phyloP scores from a whole-genome alignment of 2,113 vertebrate species.

The Alosa alosa region DNA sequence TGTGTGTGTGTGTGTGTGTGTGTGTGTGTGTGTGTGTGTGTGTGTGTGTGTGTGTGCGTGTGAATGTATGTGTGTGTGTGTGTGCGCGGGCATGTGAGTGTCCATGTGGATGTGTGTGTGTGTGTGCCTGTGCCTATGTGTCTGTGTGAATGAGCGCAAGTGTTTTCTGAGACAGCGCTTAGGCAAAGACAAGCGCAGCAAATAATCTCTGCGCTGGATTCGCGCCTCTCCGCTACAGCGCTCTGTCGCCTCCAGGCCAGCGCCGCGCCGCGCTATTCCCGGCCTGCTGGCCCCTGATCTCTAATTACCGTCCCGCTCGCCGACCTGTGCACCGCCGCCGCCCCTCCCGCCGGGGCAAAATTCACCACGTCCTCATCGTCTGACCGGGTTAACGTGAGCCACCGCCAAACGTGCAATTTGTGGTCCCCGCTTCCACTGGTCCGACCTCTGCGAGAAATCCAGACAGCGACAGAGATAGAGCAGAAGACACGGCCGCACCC shows the following conservation, averaged over 20 bases:
- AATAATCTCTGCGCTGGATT: neutral
- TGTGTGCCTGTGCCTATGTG: too few species aligned
- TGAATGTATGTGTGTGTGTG: too few species aligned
- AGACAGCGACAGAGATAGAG: slow-evolving; percentile 5
- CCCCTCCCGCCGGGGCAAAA: slow-evolving; percentile 35
- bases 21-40: neutral
- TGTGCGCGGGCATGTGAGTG: too few species aligned
- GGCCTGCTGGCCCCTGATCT: slow-evolving; percentile 21
- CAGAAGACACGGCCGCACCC: neutral
- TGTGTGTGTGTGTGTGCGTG: too few species aligned
- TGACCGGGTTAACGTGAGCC: neutral
- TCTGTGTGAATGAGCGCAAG: too few species aligned
- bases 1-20: neutral
- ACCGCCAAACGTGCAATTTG: slow-evolving; percentile 41
- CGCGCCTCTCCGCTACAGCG: neutral
- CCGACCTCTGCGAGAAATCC: neutral
- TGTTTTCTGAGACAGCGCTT: neutral
- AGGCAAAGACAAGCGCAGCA: neutral
- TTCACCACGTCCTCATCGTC: slow-evolving; percentile 26
- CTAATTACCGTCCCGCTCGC: slow-evolving; percentile 38
- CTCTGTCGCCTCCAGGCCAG: neutral
- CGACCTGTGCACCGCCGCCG: slow-evolving; percentile 24
- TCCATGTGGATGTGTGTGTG: too few species aligned
- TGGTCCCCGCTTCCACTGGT: neutral
- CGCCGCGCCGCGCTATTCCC: slow-evolving; percentile 19